These are phyloP conservation scores for Xylophagus ater DNA, from an alignment of 2,888 invertebrate genomes.

Conservation along the genomic window DNA sequence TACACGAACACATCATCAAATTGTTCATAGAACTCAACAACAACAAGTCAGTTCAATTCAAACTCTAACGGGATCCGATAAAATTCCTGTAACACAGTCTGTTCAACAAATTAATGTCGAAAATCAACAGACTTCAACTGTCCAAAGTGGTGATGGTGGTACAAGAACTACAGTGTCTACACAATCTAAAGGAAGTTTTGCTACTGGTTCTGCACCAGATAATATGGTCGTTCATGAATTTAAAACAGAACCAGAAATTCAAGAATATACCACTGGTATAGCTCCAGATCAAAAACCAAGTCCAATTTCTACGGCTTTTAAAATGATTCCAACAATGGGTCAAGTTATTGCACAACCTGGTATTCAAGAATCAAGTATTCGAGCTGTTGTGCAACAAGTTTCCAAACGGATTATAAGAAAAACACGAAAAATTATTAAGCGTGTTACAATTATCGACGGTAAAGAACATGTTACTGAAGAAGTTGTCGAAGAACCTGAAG, in stretches of 20 bases:
- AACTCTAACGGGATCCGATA: conserved; percentile 43
- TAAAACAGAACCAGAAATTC: conserved; percentile 37
- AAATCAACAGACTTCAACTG: conserved; percentile 51
- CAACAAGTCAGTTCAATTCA: conserved; percentile 46
- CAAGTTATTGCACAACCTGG: too few relatives aligned
- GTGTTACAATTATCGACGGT: conserved; percentile 67
- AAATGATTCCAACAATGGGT: not conserved
- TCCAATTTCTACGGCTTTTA: not conserved
- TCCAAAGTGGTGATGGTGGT: conserved; percentile 50
- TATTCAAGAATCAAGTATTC: conserved; percentile 48
- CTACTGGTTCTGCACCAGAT: conserved; percentile 28
- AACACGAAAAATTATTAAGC: conserved; percentile 61
- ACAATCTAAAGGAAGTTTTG: conserved; percentile 18
- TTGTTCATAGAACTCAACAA: conserved; percentile 47
- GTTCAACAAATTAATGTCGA: conserved; percentile 57
- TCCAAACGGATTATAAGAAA: conserved; percentile 65
- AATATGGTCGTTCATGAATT: conserved; percentile 27
- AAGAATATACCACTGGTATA: too few relatives aligned
- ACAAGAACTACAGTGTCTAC: conserved; percentile 25
- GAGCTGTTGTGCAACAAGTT: conserved; percentile 72
- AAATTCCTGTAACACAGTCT: conserved; percentile 49
- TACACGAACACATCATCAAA: conserved; percentile 56
- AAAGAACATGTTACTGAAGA: conserved; percentile 77
- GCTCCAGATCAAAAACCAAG: too few relatives aligned
- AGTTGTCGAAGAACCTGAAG: conserved; percentile 72